Evolutionary conservation across 2,797 vertebrate species (phyloP).

Genomic region (Lates japonicus): DNA sequence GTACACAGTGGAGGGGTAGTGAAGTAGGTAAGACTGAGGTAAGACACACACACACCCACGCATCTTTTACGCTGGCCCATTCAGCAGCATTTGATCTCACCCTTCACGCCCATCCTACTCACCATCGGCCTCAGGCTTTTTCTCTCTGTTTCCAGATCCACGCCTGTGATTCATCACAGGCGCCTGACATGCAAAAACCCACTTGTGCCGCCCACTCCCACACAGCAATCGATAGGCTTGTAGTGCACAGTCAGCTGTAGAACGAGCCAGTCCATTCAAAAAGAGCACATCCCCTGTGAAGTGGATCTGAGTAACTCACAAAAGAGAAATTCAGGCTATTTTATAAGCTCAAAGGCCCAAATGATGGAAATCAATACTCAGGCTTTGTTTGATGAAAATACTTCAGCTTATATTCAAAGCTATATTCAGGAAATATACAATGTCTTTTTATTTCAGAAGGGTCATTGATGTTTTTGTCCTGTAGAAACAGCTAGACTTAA

Average conservation of each 20-base stretch:
- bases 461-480: neutral
- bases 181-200: conserved; percentile 60
- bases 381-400: neutral
- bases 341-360: neutral
- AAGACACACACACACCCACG: conserved; percentile 41
- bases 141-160: conserved; percentile 35
- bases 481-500: neutral
- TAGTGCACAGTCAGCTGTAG: conserved; percentile 23
- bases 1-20: conserved; percentile 30
- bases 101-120: conserved; percentile 55
- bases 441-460: neutral
- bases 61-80: conserved; percentile 27
- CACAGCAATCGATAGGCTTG: conserved; percentile 18
- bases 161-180: conserved; percentile 72
- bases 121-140: conserved; percentile 35
- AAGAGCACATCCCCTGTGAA: neutral
- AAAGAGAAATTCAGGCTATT: conserved; percentile 7
- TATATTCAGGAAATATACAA: no score
- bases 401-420: no score
- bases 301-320: conserved; percentile 2
- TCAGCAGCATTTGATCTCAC: conserved; percentile 34
- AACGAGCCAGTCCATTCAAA: conserved; percentile 48
- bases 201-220: conserved; percentile 66
- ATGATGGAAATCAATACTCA: neutral
- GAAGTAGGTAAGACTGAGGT: conserved; percentile 51